A percentile compares a stretch with the other conserved stretches of the same genome.
Evolutionary conservation across 2,113 vertebrate species (phyloP).

Genomic region (Mus musculus): GRCm39 chr1:109741001-109741500

Average conservation of each 20-base stretch:
- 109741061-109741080: background rate
- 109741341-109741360: too few species aligned
- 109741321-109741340: background rate
- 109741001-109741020: background rate
- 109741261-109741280: background rate
- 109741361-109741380: too few species aligned
- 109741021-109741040: accelerated
- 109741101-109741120: background rate
- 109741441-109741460: too few species aligned
- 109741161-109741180: constrained; percentile 32
- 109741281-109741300: background rate
- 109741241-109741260: background rate
- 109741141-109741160: constrained; percentile 31
- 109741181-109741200: constrained; percentile 12
- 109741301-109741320: background rate
- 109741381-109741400: too few species aligned
- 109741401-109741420: too few species aligned
- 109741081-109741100: background rate
- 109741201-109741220: background rate
- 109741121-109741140: background rate
- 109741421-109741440: too few species aligned
- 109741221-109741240: background rate
- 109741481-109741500: too few species aligned
- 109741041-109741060: background rate
- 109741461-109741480: too few species aligned